These are phyloP conservation scores for Labrus mixtus DNA, from an alignment of 2,113 vertebrate species.

Conservation along the genomic window DNA sequence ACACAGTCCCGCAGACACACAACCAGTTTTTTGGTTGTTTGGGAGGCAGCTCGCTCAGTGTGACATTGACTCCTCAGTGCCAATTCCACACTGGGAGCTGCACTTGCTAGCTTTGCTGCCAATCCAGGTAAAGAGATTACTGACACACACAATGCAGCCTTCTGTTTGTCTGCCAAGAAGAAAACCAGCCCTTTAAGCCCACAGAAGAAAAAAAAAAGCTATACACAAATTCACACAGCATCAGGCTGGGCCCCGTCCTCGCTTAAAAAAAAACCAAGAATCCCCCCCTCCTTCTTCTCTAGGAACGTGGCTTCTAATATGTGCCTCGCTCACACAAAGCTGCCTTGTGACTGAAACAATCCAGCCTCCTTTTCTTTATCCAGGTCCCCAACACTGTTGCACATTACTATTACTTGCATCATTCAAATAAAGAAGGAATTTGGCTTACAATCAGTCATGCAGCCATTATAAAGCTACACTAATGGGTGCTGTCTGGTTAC, in stretches of 20 bases:
- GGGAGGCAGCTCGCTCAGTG: slow-evolving; percentile 74
- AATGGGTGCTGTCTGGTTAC: slow-evolving; percentile 77
- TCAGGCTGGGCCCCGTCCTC: slow-evolving; percentile 49
- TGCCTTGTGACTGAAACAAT: slow-evolving; percentile 59
- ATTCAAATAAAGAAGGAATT: slow-evolving; percentile 77
- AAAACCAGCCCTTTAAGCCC: slow-evolving; percentile 79
- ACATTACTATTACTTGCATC: slow-evolving; percentile 85
- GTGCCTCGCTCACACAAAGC: slow-evolving; percentile 61
- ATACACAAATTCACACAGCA: slow-evolving; percentile 69
- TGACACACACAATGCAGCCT: slow-evolving; percentile 84
- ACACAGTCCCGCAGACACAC: slow-evolving; percentile 53
- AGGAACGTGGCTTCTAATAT: slow-evolving; percentile 62
- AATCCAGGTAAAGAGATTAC: slow-evolving; percentile 89
- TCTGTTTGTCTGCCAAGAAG: slow-evolving; percentile 85
- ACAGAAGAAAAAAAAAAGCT: slow-evolving; percentile 52
- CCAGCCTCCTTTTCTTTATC: slow-evolving; percentile 56
- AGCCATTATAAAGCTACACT: slow-evolving; percentile 74
- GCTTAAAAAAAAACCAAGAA: slow-evolving; percentile 68
- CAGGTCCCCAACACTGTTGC: slow-evolving; percentile 62
- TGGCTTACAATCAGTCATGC: slow-evolving; percentile 83
- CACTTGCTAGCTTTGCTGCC: slow-evolving; percentile 79
- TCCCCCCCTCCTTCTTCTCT: slow-evolving; percentile 68
- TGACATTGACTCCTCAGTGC: slow-evolving; percentile 81
- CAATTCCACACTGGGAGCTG: slow-evolving; percentile 79
- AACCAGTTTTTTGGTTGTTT: slow-evolving; percentile 68